phyloP scores from a whole-genome alignment of 2,113 vertebrate genomes.

The Saguinus midas region DNA sequence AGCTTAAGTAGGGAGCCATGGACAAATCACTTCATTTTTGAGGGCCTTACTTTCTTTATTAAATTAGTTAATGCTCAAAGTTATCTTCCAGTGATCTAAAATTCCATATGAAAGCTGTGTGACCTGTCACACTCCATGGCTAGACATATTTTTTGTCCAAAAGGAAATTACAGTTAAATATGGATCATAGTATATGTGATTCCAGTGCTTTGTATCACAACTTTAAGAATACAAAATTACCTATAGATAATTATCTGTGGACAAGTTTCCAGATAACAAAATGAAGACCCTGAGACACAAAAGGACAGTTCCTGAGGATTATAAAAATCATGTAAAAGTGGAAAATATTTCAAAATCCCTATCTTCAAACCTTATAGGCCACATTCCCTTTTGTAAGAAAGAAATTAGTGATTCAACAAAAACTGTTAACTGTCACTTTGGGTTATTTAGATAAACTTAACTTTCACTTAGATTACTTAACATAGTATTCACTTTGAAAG shows the following conservation, averaged over 20 bases:
- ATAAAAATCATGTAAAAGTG: not conserved
- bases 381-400: not conserved
- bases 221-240: not conserved
- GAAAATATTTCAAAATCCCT: not conserved
- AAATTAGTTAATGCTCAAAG: not conserved
- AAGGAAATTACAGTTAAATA: not conserved
- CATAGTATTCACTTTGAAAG: not conserved
- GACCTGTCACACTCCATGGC: not conserved
- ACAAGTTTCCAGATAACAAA: not conserved
- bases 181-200: not conserved
- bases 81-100: slow-evolving; percentile 34
- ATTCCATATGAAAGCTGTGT: slow-evolving; percentile 1
- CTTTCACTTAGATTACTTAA: not conserved
- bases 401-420: not conserved
- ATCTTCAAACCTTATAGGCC: not conserved
- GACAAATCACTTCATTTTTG: not conserved
- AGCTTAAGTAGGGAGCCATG: not conserved
- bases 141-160: not conserved
- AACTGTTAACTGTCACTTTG: not conserved
- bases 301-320: not conserved
- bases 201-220: not conserved
- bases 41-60: not conserved
- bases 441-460: not conserved
- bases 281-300: not conserved
- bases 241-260: not conserved